phyloP scores from a whole-genome alignment of 2,797 vertebrate genomes.

The Numenius phaeopus region DNA sequence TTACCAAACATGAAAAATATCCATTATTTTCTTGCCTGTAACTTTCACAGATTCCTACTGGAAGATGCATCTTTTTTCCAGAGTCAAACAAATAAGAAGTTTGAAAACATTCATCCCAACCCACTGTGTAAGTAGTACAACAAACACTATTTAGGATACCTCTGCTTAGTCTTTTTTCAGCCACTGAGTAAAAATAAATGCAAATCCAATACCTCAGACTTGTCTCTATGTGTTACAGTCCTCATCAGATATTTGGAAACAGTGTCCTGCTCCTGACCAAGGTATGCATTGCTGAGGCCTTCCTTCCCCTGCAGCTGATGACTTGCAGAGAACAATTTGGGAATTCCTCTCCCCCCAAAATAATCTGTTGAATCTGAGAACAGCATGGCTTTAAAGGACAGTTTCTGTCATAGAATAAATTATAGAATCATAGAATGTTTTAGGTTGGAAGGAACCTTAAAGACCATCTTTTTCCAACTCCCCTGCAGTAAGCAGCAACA shows the following conservation, averaged over 20 bases:
- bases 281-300: accelerated
- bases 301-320: not conserved
- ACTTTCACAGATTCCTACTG: not conserved
- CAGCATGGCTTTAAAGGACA: accelerated
- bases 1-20: not conserved
- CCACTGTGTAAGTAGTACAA: not conserved
- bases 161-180: not conserved
- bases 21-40: not conserved
- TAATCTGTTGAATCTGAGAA: not conserved
- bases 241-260: not conserved
- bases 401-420: too few relatives aligned
- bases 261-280: accelerated
- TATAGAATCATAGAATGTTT: too few relatives aligned
- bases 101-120: not conserved
- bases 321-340: not conserved
- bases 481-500: too few relatives aligned
- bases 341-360: too few relatives aligned
- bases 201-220: not conserved
- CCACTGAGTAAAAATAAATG: not conserved
- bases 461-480: too few relatives aligned
- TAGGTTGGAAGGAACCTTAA: too few relatives aligned
- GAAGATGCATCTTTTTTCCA: not conserved
- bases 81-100: not conserved
- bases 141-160: not conserved
- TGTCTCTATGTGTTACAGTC: not conserved